phyloP scores from a whole-genome alignment of 2,113 vertebrate genomes.

The Halcyon malimbica region DNA sequence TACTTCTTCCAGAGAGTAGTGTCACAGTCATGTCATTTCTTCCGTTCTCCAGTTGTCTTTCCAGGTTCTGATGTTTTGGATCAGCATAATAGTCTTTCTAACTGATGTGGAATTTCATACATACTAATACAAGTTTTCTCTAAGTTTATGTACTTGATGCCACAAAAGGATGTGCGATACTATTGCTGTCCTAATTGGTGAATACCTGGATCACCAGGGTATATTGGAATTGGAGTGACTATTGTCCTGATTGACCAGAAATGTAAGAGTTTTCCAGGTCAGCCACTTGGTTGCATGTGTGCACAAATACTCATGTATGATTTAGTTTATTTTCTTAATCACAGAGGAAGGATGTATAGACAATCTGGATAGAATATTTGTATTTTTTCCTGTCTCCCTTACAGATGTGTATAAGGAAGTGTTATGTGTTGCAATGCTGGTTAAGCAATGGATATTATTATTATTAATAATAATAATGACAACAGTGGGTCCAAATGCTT shows the following conservation, averaged over 20 bases:
- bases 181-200: not conserved
- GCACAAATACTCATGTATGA: not conserved
- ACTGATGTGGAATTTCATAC: not conserved
- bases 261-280: not conserved
- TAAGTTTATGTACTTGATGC: not conserved
- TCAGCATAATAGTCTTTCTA: not conserved
- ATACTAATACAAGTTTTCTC: not conserved
- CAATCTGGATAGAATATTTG: conserved; percentile 19
- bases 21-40: not conserved
- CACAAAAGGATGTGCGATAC: not conserved
- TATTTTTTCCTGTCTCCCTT: conserved; percentile 55
- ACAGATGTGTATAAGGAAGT: conserved; percentile 29
- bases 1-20: not conserved
- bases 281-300: not conserved
- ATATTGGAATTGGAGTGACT: not conserved
- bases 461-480: not conserved
- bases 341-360: conserved; percentile 22
- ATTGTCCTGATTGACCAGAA: not conserved
- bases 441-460: not conserved
- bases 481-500: not conserved
- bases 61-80: not conserved
- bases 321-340: not conserved
- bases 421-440: not conserved
- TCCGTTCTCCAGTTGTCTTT: not conserved
- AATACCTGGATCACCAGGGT: not conserved